Conservation (phyloP, 2,113 vertebrate genomes). For the western clawed frog (Xenopus tropicalis) region UCB_Xtro_10.0 CM004447.2:72767501-72768000, state of each 20-base stretch:
- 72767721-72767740: slow-evolving; percentile 17
- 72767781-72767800: too few relatives aligned
- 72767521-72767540: background rate
- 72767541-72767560: background rate
- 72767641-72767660: slow-evolving; percentile 31
- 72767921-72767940: too few relatives aligned
- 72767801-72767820: too few relatives aligned
- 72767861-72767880: too few relatives aligned
- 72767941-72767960: too few relatives aligned
- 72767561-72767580: background rate
- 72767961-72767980: too few relatives aligned
- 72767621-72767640: slow-evolving; percentile 40
- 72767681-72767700: slow-evolving; percentile 12
- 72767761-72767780: too few relatives aligned
- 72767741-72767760: background rate
- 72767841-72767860: too few relatives aligned
- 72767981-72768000: too few relatives aligned
- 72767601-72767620: slow-evolving; percentile 40
- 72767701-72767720: slow-evolving; percentile 32
- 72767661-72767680: slow-evolving; percentile 28
- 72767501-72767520: background rate
- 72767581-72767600: slow-evolving; percentile 17
- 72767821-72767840: too few relatives aligned
- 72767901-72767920: too few relatives aligned
- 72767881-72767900: too few relatives aligned